phyloP scores from a whole-genome alignment of 1,140 invertebrate genomes.

The Drosophila trapezifrons region DNA sequence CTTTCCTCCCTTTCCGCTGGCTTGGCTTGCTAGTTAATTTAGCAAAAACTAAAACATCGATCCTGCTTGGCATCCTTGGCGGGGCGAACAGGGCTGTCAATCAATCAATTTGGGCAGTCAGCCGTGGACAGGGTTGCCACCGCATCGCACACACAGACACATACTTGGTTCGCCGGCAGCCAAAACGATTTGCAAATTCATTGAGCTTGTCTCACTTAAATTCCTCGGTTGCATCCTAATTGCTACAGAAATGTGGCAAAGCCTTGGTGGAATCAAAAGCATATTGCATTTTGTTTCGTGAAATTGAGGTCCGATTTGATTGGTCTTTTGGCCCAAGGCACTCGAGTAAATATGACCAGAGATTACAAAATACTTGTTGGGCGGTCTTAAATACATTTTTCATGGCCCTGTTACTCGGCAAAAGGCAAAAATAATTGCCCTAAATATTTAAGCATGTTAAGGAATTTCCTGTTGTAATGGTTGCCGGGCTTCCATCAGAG shows the following conservation, averaged over 20 bases:
- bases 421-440: constrained; percentile 6
- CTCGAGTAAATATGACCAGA: constrained; percentile 10
- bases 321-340: constrained; percentile 8
- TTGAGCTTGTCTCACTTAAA: constrained; percentile 22
- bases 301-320: not conserved
- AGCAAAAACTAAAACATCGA: constrained; percentile 43
- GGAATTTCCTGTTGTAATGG: not conserved
- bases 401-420: not conserved
- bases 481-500: not conserved
- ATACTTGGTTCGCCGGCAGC: not conserved
- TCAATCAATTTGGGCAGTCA: constrained; percentile 61
- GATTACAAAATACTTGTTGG: constrained; percentile 19
- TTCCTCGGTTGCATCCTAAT: constrained; percentile 26
- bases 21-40: constrained; percentile 20
- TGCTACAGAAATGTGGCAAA: constrained; percentile 25
- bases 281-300: not conserved
- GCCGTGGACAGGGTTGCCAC: constrained; percentile 33
- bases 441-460: constrained; percentile 10
- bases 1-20: not conserved
- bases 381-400: constrained; percentile 6
- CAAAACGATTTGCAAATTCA: constrained; percentile 23
- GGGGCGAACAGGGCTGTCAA: constrained; percentile 46
- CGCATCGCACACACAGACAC: not conserved
- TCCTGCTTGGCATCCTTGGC: constrained; percentile 3
- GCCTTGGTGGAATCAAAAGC: not conserved